A percentile compares a stretch with the other conserved stretches of the same genome.
Evolutionary conservation across 1,140 invertebrate genomes (phyloP).

Genomic region (Eumeta japonica): DNA sequence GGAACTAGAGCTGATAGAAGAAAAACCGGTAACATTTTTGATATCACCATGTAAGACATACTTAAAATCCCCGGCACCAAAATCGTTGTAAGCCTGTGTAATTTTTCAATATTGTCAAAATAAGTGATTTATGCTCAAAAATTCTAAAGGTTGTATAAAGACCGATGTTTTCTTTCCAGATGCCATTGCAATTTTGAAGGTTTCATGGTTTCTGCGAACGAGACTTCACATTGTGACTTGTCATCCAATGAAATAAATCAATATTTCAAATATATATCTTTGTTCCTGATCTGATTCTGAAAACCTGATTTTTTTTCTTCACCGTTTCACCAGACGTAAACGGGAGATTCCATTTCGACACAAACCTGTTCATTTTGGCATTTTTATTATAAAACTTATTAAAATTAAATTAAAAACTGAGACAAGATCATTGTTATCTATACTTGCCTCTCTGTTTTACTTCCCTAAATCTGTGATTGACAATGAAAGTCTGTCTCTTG

Average conservation of each 20-base stretch:
- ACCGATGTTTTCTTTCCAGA: background rate
- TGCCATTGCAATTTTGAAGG: background rate
- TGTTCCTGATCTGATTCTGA: no score
- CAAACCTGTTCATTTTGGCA: no score
- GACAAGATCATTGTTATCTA: background rate
- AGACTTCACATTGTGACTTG: background rate
- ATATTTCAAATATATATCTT: conserved; percentile 1
- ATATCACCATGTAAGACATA: no score
- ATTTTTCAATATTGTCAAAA: no score
- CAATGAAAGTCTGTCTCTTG: background rate
- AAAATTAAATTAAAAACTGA: background rate
- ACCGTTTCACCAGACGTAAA: no score
- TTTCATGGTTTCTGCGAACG: background rate
- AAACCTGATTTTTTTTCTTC: background rate
- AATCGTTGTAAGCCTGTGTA: no score
- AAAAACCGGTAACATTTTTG: no score
- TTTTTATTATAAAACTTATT: background rate
- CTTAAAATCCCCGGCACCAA: no score
- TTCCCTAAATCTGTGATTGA: background rate
- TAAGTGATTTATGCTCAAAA: no score
- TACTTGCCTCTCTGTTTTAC: background rate
- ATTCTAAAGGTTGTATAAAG: no score
- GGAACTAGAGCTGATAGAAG: no score
- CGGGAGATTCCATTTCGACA: no score
- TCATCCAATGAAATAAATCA: background rate